Evolutionary conservation across 2,888 invertebrate species (phyloP), one percentile per base, ranked within the genome.

Genomic region (Orthonevra nobilis): DNA sequence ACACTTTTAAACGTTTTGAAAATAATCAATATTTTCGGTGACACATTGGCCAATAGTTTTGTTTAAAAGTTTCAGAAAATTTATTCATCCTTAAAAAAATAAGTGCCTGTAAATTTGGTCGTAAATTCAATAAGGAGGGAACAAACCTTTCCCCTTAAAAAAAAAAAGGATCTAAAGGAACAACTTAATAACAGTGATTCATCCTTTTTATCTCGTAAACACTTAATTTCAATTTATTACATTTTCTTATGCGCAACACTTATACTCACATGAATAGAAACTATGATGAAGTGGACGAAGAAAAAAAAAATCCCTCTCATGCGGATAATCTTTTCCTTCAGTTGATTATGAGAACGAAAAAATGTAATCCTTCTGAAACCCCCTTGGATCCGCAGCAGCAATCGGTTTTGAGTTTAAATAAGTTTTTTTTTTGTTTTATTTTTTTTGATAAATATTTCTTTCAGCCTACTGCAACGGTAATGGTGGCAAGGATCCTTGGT

Each of bases 401-500:
- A 52, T 64, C 40, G 38, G 34, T 58, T 70, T 70, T 48, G 54
- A n/a, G n/a, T n/a, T n/a, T n/a, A n/a, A n/a, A 61, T 73, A 40
- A 34, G 14, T 50, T 23, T 30, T 68, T 28, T 30, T 42, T 15
- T 28, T 46, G 38, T 26, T 50, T 23, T 44, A 32, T 26, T 40
- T 63, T n/a, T n/a, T n/a, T n/a, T n/a, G n/a, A n/a, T n/a, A n/a
- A n/a, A n/a, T n/a, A 69, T 64, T 46, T 60, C 64, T 72, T 36
- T 72, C 63, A 77, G 77, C 77, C 77, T 77, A 77, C 77, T 77
- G 72, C 72, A 72, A 46, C 64, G 72, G 72, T 72, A 60, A 77
- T 77, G 64, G 60, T 77, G 70, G 72, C 64, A 64, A 60, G 26
- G 64, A 77, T 77, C 72, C 77, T 77, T 77, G 58, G 70, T 77